These are phyloP conservation scores for Myiozetetes cayanensis DNA, from an alignment of 2,113 vertebrate species.

Conservation along the genomic window DNA sequence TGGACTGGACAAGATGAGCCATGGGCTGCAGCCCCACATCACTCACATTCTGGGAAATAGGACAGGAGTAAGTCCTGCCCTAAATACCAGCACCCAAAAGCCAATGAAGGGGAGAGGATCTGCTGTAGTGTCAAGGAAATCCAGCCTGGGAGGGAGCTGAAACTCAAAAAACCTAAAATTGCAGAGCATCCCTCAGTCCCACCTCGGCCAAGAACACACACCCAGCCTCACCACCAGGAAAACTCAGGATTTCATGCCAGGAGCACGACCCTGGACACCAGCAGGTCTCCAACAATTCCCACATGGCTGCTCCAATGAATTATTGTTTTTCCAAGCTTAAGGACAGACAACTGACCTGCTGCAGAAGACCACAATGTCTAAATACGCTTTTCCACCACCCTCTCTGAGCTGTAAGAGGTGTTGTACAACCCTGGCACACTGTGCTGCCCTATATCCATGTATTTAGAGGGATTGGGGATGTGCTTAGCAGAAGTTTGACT, in stretches of 20 bases:
- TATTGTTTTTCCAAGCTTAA: neutral
- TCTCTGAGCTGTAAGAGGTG: neutral
- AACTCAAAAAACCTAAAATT: neutral
- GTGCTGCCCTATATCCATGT: neutral
- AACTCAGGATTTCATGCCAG: neutral
- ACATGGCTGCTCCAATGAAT: neutral
- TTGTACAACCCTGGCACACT: neutral
- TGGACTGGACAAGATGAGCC: neutral
- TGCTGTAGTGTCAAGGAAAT: neutral
- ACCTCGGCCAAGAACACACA: neutral
- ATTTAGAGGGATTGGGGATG: neutral
- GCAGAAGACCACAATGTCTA: neutral
- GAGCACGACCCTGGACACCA: neutral
- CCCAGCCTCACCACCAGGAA: neutral
- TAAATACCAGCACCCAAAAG: neutral
- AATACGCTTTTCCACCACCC: neutral
- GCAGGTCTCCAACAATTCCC: neutral
- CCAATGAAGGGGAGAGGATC: neutral
- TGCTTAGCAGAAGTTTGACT: neutral
- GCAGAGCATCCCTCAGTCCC: neutral
- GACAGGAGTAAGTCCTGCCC: neutral
- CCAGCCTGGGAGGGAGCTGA: neutral
- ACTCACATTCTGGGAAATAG: neutral
- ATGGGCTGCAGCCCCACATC: too few relatives aligned
- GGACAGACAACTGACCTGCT: neutral